These are phyloP conservation scores for Megalops atlanticus DNA, from an alignment of 2,113 vertebrate species.

Conservation along the genomic window DNA sequence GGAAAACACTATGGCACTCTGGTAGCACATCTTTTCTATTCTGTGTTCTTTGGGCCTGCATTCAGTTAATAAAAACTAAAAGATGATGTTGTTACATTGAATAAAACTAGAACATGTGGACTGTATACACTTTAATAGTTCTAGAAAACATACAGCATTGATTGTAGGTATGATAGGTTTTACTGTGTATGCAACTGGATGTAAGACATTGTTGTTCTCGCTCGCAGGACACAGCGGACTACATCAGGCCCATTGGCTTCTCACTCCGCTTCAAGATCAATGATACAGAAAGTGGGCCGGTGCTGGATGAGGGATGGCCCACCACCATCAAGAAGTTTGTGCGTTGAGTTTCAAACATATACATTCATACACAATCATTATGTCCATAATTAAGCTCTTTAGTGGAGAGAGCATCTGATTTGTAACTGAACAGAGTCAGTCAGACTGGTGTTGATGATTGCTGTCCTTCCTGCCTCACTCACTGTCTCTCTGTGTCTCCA, in stretches of 20 bases:
- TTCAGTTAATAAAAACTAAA: background rate
- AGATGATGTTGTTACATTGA: background rate
- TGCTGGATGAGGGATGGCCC: slow-evolving; percentile 81
- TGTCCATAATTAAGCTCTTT: too few species aligned
- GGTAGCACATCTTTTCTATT: background rate
- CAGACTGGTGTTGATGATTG: too few species aligned
- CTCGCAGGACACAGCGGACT: slow-evolving; percentile 87
- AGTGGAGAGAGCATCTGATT: too few species aligned
- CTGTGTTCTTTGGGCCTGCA: background rate
- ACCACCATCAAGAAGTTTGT: slow-evolving; percentile 80
- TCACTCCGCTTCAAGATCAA: slow-evolving; percentile 80
- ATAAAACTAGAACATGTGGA: background rate
- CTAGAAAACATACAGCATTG: too few species aligned
- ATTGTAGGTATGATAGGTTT: background rate
- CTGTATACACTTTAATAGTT: too few species aligned
- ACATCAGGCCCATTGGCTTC: slow-evolving; percentile 85
- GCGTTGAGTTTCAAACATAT: slow-evolving; percentile 46
- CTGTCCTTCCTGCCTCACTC: background rate
- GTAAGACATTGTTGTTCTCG: slow-evolving; percentile 1
- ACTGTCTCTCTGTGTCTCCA: slow-evolving; percentile 46
- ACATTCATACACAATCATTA: background rate
- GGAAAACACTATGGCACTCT: background rate
- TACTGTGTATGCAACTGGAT: background rate
- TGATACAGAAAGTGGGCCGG: slow-evolving; percentile 72
- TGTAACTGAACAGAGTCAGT: too few species aligned